Base-by-base conservation (phyloP, 37 sponge, comb jelly and placozoan genomes). In the Agelas oroides region DNA sequence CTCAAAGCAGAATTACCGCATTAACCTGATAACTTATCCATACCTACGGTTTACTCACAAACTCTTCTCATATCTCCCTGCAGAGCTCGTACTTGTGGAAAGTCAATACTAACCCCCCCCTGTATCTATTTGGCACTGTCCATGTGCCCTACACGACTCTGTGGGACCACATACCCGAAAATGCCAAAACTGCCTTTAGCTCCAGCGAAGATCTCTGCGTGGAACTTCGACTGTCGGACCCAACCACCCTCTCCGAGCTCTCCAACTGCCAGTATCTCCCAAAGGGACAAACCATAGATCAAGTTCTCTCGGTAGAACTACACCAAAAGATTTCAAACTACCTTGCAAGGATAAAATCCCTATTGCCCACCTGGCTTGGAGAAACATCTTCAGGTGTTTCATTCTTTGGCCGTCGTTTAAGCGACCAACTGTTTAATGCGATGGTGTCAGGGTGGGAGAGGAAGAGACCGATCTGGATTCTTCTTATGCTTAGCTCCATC, bases 1-100 rank as follows among this genome's bases (percentile, higher is more conserved):
- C 8, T 46, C 8, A 8, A 46, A 12, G 46, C 46, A 12, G 46
- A 12, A 46, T 46, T 46, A 8, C 8, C 46, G 6, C 46, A 46
- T 46, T 46, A 8, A 12, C 46, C 46, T 8, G 8, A 3, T 8
- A 3, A 46, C 46, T 46, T 46, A 3, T 46, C 46, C 46, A 46
- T 46, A 8, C 8, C 46, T 8, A 46, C 8, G 46, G 8, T 46
- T 46, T 46, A 46, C 46, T n/a, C n/a, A n/a, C n/a, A n/a, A n/a
- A n/a, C n/a, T n/a, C n/a, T n/a, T n/a, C n/a, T n/a, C n/a, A n/a
- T n/a, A n/a, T n/a, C n/a, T 14, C 35, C n/a, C 1, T 61, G 30
- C 79, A 91, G 92, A 91, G 86, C 53, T 86, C 87, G 12, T 73
- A 87, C 68, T 71, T 91, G 21, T 91, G 92, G 92, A 76, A 57